Evolutionary conservation across 2,113 vertebrate species (phyloP).

Genomic region (Entelurus aequoreus): DNA sequence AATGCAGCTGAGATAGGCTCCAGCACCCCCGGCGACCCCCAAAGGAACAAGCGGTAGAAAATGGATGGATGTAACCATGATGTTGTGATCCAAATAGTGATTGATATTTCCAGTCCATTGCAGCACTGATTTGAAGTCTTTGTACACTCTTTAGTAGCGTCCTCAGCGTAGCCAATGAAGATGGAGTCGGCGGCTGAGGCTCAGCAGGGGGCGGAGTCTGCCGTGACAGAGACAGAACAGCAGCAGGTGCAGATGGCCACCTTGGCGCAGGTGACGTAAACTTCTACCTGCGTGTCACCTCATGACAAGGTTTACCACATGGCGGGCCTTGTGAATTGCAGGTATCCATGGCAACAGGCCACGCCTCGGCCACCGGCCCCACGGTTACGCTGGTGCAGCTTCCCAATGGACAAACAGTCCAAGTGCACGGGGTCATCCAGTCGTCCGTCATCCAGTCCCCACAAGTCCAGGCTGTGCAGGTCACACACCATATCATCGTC

Average conservation of each 20-base stretch:
- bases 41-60: no score
- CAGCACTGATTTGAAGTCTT: no score
- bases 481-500: constrained; percentile 44
- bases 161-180: constrained; percentile 89
- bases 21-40: no score
- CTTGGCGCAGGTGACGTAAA: constrained; percentile 1
- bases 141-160: not conserved
- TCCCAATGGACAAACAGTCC: constrained; percentile 96
- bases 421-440: constrained; percentile 98
- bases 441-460: constrained; percentile 98
- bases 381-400: constrained; percentile 96
- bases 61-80: no score
- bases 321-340: constrained; percentile 33
- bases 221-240: constrained; percentile 84
- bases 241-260: constrained; percentile 85
- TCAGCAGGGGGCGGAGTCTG: constrained; percentile 92
- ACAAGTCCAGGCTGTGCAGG: constrained; percentile 96
- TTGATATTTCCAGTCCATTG: no score
- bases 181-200: constrained; percentile 97
- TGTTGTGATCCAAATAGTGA: no score
- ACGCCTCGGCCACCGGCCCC: constrained; percentile 82
- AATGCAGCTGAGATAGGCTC: no score
- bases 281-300: no score
- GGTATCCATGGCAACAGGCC: constrained; percentile 88
- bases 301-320: no score